A percentile compares a stretch with the other conserved stretches of the same genome.
Evolutionary conservation across 2,797 vertebrate species (phyloP).

Genomic region (Poeciliopsis infans): DNA sequence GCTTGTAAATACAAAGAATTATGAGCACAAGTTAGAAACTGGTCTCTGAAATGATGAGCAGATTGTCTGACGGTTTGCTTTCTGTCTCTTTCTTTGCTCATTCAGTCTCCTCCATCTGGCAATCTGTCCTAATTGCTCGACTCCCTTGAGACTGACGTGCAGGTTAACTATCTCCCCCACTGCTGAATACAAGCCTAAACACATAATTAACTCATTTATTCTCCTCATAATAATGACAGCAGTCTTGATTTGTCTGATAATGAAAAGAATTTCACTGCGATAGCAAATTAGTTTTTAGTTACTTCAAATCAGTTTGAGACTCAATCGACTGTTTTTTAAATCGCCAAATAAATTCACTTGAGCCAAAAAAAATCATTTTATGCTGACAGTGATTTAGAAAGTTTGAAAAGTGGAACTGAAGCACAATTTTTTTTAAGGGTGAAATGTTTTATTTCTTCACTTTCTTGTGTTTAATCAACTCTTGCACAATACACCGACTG

Average conservation of each 20-base stretch:
- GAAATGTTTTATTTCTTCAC: neutral
- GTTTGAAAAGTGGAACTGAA: neutral
- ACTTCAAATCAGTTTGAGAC: neutral
- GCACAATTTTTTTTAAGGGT: neutral
- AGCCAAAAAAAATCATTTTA: neutral
- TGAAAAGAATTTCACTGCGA: neutral
- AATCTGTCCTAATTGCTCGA: slow-evolving; percentile 49
- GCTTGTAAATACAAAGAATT: neutral
- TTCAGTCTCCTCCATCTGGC: slow-evolving; percentile 34
- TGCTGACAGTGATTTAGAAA: neutral
- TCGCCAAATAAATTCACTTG: too few species aligned
- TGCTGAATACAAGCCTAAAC: slow-evolving; percentile 30
- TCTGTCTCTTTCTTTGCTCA: slow-evolving; percentile 3
- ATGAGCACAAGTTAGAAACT: slow-evolving; percentile 7
- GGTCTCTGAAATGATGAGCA: slow-evolving; percentile 28
- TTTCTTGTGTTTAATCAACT: neutral
- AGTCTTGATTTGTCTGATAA: slow-evolving; percentile 8
- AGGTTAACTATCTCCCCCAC: slow-evolving; percentile 50
- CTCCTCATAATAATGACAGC: slow-evolving; percentile 22
- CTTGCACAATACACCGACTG: neutral
- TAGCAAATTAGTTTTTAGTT: neutral
- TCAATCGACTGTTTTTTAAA: neutral
- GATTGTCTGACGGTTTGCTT: slow-evolving; percentile 22
- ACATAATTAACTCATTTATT: slow-evolving; percentile 52
- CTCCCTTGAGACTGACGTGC: slow-evolving; percentile 50